Conservation (phyloP, 2,888 invertebrate genomes). For the Drosophila testacea region DNA sequence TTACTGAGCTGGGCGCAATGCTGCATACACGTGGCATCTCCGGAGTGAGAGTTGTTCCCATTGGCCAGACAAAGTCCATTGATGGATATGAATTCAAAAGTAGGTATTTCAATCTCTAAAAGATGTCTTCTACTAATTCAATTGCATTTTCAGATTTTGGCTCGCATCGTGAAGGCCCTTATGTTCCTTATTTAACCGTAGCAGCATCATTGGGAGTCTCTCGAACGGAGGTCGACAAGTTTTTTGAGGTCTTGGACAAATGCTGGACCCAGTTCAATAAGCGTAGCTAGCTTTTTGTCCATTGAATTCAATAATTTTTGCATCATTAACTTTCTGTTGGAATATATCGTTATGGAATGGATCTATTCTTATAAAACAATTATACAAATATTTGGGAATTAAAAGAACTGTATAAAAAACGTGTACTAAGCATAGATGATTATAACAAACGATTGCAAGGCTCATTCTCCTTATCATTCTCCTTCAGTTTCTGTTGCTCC, state of each 20-base stretch:
- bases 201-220: constrained; percentile 90
- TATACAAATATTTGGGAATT: constrained; percentile 1
- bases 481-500: constrained; percentile 45
- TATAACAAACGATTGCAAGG: constrained; percentile 50
- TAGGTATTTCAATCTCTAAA: constrained; percentile 61
- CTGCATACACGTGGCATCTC: constrained; percentile 90
- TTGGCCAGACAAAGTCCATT: constrained; percentile 86
- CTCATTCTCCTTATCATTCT: constrained; percentile 61
- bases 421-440: constrained; percentile 11
- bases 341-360: constrained; percentile 1
- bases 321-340: not conserved
- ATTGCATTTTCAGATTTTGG: constrained; percentile 88
- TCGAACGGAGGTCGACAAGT: constrained; percentile 89
- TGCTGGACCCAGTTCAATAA: constrained; percentile 82
- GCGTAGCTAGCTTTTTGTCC: not conserved
- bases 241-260: constrained; percentile 88
- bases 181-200: constrained; percentile 89
- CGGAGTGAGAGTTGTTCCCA: constrained; percentile 88
- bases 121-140: not conserved
- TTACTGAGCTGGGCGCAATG: constrained; percentile 90
- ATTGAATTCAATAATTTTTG: not conserved
- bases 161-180: constrained; percentile 86
- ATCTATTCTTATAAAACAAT: constrained; percentile 21
- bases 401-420: constrained; percentile 5
- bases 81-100: constrained; percentile 87